Evolutionary conservation across 2,888 invertebrate species (phyloP), one percentile per base, ranked within the genome.

Genomic region (Cryptops parisi): DNA sequence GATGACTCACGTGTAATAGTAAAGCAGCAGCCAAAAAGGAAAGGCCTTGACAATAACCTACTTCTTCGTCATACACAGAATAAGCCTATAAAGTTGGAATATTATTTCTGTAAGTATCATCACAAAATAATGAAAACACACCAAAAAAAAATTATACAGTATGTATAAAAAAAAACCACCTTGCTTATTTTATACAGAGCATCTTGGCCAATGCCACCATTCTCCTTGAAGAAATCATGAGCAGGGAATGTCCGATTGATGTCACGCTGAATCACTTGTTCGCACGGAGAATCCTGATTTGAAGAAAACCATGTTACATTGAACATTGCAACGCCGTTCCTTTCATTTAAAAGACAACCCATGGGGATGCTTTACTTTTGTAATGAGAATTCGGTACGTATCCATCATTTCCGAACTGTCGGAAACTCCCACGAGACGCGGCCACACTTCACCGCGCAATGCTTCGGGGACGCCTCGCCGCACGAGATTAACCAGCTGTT

Each of bases 221-320:
- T 84, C 70, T 94, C 91, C 69, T 88, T 88, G 74, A 98, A 98
- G 73, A 84, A 91, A 66, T 96, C 93, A 71, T 99, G 96, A 27
- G 96, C 98, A 9, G 98, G 97, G 74, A 97, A 98, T 27, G 98
- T 98, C 61, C 98, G 79, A 60, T 94, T 91, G 59, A 98, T 94
- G 70, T 98, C 98, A 52, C 97, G 77, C 64, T 87, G 82, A 64
- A 98, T 98, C 55, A 94, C 89, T 62, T 86, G 82, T 67, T 98
- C 98, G 69, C 87, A 90, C 50, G 83, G 81, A 62, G 93, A 93
- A 60, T 96, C 94, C 89, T 94, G 64, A n/a, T n/a, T n/a, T 17
- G 64, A 62, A 50, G 25, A 21, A 12, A 21, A 23, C 25, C 3
- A 1, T 47, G 24, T 49, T 17, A 26, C n/a, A n/a, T n/a, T n/a